Conservation (phyloP, 1,140 invertebrate species). For the Glossosoma conforme region DNA sequence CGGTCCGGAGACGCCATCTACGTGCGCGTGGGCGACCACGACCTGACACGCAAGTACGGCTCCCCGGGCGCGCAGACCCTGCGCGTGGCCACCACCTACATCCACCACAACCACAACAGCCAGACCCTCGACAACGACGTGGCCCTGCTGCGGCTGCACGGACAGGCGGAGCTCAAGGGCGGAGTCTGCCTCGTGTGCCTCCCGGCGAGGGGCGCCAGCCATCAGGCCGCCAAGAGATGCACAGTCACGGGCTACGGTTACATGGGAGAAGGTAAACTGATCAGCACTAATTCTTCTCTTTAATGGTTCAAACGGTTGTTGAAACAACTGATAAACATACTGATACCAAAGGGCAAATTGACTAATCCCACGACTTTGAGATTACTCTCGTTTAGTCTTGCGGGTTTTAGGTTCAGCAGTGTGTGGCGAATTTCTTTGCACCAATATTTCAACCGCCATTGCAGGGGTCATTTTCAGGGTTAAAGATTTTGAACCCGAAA, state of each 20-base stretch:
- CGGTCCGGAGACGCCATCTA: constrained; percentile 86
- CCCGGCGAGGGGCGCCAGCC: constrained; percentile 77
- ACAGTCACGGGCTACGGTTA: constrained; percentile 92
- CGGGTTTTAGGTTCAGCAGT: too few species aligned
- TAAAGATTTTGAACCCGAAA: too few species aligned
- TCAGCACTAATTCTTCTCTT: too few species aligned
- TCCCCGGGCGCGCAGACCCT: constrained; percentile 85
- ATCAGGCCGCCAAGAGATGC: constrained; percentile 81
- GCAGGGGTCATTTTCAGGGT: too few species aligned
- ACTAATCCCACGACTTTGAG: too few species aligned
- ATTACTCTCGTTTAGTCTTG: too few species aligned
- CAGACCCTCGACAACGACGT: constrained; percentile 96
- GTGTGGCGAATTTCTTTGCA: too few species aligned
- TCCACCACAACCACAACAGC: constrained; percentile 94
- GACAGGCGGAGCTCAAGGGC: constrained; percentile 82
- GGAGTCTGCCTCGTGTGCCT: constrained; percentile 77
- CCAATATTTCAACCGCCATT: too few species aligned
- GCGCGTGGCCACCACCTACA: constrained; percentile 86
- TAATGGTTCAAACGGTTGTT: too few species aligned
- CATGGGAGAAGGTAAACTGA: constrained; percentile 85
- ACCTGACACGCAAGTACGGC: constrained; percentile 80
- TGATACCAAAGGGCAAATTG: too few species aligned
- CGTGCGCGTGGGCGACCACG: constrained; percentile 89
- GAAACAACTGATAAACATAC: too few species aligned
- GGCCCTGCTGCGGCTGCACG: constrained; percentile 85